phyloP scores from a whole-genome alignment of 2,113 vertebrate species.

The Chionis minor region DNA sequence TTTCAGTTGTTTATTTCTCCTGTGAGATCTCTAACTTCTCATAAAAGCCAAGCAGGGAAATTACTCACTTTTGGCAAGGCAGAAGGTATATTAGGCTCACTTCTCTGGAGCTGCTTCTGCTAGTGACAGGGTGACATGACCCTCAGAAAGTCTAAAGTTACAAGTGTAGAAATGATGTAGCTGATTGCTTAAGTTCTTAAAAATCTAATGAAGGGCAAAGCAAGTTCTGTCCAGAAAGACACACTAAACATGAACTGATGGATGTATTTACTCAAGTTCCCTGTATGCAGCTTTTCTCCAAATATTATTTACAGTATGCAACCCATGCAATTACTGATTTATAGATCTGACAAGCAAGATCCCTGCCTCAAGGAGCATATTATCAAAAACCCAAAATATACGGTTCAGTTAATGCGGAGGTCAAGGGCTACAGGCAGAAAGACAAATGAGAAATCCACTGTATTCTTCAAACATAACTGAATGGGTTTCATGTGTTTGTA shows the following conservation, averaged over 20 bases:
- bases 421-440: neutral
- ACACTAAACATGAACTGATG: neutral
- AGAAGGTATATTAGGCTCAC: neutral
- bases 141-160: neutral
- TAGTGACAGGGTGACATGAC: neutral
- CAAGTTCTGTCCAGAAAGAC: neutral
- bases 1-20: neutral
- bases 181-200: neutral
- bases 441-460: neutral
- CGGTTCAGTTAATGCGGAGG: neutral
- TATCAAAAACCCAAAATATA: neutral
- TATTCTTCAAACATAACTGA: neutral
- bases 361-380: slow-evolving; percentile 3
- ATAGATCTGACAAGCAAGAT: slow-evolving; percentile 12
- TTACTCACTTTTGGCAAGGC: neutral
- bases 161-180: neutral
- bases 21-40: neutral
- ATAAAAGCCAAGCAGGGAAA: slow-evolving; percentile 21
- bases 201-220: slow-evolving; percentile 3
- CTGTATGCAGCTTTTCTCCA: neutral
- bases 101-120: neutral
- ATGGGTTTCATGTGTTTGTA: neutral
- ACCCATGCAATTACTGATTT: neutral
- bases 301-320: neutral
- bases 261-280: neutral